Percentiles rank a stretch among this genome's conserved stretches.
phyloP scores from a whole-genome alignment of 1,140 invertebrate species.

The Hestina assimilis region DNA sequence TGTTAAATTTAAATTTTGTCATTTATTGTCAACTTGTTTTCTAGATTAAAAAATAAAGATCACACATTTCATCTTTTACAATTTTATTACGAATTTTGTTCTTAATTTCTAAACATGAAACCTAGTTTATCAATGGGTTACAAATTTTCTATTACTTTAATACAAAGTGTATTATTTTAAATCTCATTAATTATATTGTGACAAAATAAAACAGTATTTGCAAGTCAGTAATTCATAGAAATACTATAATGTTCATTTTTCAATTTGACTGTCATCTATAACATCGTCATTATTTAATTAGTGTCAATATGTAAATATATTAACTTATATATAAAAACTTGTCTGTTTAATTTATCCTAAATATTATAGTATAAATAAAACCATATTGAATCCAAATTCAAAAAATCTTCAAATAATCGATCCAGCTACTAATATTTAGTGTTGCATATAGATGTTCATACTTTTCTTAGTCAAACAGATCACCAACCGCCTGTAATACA shows the following conservation, averaged over 20 bases:
- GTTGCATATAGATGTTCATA: slow-evolving; percentile 54
- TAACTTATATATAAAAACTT: too few species aligned
- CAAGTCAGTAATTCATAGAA: slow-evolving; percentile 9
- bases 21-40: too few species aligned
- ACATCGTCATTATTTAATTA: slow-evolving; percentile 12
- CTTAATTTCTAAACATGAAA: slow-evolving; percentile 55
- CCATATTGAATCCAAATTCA: slow-evolving; percentile 32
- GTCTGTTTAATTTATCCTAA: slow-evolving; percentile 7
- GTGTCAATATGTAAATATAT: slow-evolving; percentile 6
- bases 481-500: slow-evolving; percentile 75
- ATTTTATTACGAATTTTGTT: slow-evolving; percentile 59
- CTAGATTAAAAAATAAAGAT: slow-evolving; percentile 36
- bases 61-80: slow-evolving; percentile 49
- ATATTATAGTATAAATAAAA: slow-evolving; percentile 19
- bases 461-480: slow-evolving; percentile 68
- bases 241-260: slow-evolving; percentile 4
- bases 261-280: slow-evolving; percentile 11
- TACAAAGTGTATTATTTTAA: slow-evolving; percentile 24
- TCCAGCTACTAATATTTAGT: slow-evolving; percentile 61
- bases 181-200: slow-evolving; percentile 21
- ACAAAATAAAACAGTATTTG: slow-evolving; percentile 20
- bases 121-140: slow-evolving; percentile 36
- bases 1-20: too few species aligned
- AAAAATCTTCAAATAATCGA: slow-evolving; percentile 51
- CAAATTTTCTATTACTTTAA: slow-evolving; percentile 25